Percentiles rank a stretch among this genome's conserved stretches.
Evolutionary conservation across 2,888 invertebrate genomes (phyloP).

Genomic region (Chymomyza caudatula): DNA sequence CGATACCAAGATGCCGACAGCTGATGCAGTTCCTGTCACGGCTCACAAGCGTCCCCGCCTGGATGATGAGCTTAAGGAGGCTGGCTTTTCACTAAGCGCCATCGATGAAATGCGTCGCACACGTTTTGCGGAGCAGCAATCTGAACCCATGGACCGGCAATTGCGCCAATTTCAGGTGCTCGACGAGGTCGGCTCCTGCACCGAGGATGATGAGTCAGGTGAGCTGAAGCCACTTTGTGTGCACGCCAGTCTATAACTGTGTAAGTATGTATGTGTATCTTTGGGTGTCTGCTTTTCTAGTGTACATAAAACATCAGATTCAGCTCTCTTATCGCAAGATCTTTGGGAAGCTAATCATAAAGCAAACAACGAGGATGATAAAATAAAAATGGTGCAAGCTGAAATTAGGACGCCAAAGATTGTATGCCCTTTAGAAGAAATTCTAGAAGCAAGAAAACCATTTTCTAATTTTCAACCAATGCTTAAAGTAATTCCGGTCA

Average conservation of each 20-base stretch:
- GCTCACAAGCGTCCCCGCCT: slow-evolving; percentile 42
- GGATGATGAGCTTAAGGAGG: slow-evolving; percentile 64
- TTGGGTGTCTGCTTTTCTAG: not conserved
- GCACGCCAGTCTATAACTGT: not conserved
- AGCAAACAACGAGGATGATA: slow-evolving; percentile 57
- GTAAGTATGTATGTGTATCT: not conserved
- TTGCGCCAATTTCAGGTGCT: slow-evolving; percentile 82
- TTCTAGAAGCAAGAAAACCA: too few relatives aligned
- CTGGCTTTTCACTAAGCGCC: slow-evolving; percentile 75
- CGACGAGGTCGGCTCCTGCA: slow-evolving; percentile 81
- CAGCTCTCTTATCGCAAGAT: slow-evolving; percentile 51
- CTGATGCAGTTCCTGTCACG: not conserved
- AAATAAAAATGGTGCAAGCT: slow-evolving; percentile 17
- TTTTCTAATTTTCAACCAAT: not conserved
- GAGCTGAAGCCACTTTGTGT: slow-evolving; percentile 16
- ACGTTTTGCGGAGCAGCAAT: slow-evolving; percentile 65
- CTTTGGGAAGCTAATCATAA: slow-evolving; percentile 50
- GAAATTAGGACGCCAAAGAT: not conserved
- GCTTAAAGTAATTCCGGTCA: too few relatives aligned
- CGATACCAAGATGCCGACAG: slow-evolving; percentile 19
- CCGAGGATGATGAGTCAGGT: slow-evolving; percentile 77
- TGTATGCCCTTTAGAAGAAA: not conserved
- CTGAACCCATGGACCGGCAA: slow-evolving; percentile 75
- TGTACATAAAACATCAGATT: slow-evolving; percentile 30
- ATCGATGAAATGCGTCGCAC: slow-evolving; percentile 74